These are phyloP conservation scores for Phaonia tiefii DNA, from an alignment of 2,888 invertebrate genomes.

Conservation along the genomic window DNA sequence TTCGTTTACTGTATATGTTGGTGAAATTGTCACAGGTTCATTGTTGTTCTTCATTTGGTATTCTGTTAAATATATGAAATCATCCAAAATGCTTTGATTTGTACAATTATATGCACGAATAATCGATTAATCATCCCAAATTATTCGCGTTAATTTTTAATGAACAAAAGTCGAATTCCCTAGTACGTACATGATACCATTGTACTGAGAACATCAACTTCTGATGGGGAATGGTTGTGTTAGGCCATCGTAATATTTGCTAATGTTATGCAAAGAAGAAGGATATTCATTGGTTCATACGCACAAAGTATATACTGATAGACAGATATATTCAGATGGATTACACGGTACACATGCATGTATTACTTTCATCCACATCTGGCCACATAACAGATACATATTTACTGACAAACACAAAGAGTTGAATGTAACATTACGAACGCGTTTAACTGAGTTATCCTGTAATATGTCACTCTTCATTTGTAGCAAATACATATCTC, in stretches of 20 bases:
- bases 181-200: too few relatives aligned
- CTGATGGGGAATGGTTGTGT: conserved; percentile 33
- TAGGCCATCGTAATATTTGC: conserved; percentile 55
- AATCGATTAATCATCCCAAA: too few relatives aligned
- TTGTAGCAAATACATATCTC: conserved; percentile 71
- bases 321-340: conserved; percentile 1
- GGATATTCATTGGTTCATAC: not conserved
- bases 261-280: conserved; percentile 40
- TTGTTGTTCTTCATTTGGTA: too few relatives aligned
- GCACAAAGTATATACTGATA: not conserved
- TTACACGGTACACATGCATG: conserved; percentile 16
- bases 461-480: conserved; percentile 78
- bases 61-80: too few relatives aligned
- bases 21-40: too few relatives aligned
- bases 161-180: too few relatives aligned
- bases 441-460: conserved; percentile 74
- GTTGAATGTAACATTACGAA: conserved; percentile 51
- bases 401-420: conserved; percentile 34
- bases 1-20: too few relatives aligned
- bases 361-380: conserved; percentile 31
- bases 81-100: too few relatives aligned
- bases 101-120: too few relatives aligned
- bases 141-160: too few relatives aligned
- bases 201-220: too few relatives aligned
- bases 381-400: conserved; percentile 11